Percentiles rank a stretch among this genome's conserved stretches.
phyloP scores from a whole-genome alignment of 2,113 vertebrate genomes.

The Callorhinus ursinus region DNA sequence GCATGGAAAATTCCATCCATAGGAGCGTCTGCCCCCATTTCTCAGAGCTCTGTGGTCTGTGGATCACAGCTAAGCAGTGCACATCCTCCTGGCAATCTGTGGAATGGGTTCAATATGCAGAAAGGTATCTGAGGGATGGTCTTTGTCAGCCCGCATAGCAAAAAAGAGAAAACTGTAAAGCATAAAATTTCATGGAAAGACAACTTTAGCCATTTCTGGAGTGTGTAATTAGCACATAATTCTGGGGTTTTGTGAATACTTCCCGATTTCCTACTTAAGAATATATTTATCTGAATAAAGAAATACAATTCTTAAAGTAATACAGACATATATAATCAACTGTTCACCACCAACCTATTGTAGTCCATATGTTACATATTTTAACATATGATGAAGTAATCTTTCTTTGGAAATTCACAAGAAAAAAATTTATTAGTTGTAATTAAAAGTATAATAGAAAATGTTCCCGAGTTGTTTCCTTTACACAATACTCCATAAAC shows the following conservation, averaged over 20 bases:
- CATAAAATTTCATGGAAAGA: background rate
- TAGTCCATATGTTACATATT: background rate
- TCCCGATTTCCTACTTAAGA: slow-evolving; percentile 43
- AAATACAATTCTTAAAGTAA: background rate
- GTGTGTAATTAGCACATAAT: slow-evolving; percentile 33
- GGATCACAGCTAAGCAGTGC: background rate
- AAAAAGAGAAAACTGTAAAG: background rate
- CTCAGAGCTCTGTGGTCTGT: background rate
- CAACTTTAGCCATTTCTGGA: background rate
- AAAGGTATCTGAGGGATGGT: background rate
- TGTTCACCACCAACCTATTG: background rate
- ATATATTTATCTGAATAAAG: slow-evolving; percentile 15
- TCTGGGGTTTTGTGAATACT: background rate
- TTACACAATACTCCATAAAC: background rate
- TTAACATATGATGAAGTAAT: slow-evolving; percentile 10
- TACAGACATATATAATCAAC: background rate
- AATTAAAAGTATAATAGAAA: background rate
- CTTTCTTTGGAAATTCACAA: background rate
- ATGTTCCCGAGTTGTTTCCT: background rate
- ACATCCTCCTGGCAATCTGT: background rate
- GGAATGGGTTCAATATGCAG: background rate
- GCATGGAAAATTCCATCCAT: background rate
- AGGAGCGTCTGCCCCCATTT: background rate
- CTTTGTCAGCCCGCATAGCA: background rate
- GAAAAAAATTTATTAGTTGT: background rate